A percentile compares a stretch with the other conserved stretches of the same genome.
phyloP scores from a whole-genome alignment of 2,113 vertebrate genomes.

The Phalacrocorax brasilianus region DNA sequence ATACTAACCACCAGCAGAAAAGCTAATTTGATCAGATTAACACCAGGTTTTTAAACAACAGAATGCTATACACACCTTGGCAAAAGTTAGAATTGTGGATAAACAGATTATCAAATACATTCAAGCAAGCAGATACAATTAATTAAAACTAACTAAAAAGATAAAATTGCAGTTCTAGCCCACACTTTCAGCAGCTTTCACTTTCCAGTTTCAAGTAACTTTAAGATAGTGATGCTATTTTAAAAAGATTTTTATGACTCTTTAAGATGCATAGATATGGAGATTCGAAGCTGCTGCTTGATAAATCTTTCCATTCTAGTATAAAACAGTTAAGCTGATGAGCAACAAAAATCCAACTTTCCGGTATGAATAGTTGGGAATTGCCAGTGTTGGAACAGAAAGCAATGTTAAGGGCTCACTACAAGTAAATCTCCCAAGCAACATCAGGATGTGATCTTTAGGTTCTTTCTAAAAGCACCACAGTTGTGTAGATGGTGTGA shows the following conservation, averaged over 20 bases:
- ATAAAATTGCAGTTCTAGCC: not conserved
- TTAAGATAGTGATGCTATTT: not conserved
- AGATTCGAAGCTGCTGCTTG: not conserved
- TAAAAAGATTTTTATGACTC: not conserved
- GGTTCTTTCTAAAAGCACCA: not conserved
- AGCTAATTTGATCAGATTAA: not conserved
- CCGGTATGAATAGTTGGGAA: not conserved
- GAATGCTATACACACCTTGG: not conserved
- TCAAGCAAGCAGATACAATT: not conserved
- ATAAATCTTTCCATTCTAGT: not conserved
- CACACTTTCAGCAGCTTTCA: not conserved
- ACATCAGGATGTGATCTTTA: not conserved
- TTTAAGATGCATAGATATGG: not conserved
- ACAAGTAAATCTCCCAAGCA: not conserved
- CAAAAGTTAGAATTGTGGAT: not conserved
- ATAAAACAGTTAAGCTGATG: not conserved
- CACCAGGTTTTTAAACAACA: not conserved
- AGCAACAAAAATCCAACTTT: not conserved
- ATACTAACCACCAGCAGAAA: not conserved
- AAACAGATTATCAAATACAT: not conserved
- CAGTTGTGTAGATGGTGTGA: not conserved
- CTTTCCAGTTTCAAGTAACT: not conserved
- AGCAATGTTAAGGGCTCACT: accelerated
- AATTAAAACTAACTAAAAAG: not conserved
- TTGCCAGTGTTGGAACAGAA: not conserved